Evolutionary conservation across 2,888 invertebrate genomes (phyloP).

Genomic region (Itoplectis maculator): DNA sequence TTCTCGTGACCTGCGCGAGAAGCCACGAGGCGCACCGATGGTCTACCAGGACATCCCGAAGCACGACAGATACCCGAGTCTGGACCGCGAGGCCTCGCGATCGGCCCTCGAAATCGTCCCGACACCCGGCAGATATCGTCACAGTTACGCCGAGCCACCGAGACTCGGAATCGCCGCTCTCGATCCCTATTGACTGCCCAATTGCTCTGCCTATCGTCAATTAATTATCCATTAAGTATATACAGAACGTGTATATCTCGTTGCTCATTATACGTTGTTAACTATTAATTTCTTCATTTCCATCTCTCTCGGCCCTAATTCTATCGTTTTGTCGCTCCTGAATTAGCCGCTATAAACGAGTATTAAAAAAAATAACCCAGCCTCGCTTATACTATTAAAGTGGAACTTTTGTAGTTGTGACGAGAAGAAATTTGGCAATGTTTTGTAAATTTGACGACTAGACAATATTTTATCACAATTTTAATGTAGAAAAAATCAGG

Average conservation of each 20-base stretch:
- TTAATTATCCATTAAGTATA: conserved; percentile 61
- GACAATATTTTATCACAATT: no score
- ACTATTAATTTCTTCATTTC: conserved; percentile 35
- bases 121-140: conserved; percentile 82
- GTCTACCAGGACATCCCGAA: conserved; percentile 86
- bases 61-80: conserved; percentile 86
- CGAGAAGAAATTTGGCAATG: no score
- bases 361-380: neutral
- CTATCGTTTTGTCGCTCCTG: neutral
- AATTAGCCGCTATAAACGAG: neutral
- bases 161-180: conserved; percentile 82
- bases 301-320: neutral
- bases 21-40: conserved; percentile 78
- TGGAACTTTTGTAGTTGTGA: no score
- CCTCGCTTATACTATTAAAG: no score
- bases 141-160: conserved; percentile 83
- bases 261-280: conserved; percentile 60
- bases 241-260: conserved; percentile 57
- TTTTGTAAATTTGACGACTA: no score
- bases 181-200: conserved; percentile 80
- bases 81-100: conserved; percentile 85
- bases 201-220: conserved; percentile 50
- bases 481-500: no score
- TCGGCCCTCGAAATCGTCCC: conserved; percentile 81
- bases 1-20: conserved; percentile 78